Percentiles rank a stretch among this genome's conserved stretches.
Evolutionary conservation across 2,113 vertebrate species (phyloP).

Genomic region (Trichomycterus rosablanca): DNA sequence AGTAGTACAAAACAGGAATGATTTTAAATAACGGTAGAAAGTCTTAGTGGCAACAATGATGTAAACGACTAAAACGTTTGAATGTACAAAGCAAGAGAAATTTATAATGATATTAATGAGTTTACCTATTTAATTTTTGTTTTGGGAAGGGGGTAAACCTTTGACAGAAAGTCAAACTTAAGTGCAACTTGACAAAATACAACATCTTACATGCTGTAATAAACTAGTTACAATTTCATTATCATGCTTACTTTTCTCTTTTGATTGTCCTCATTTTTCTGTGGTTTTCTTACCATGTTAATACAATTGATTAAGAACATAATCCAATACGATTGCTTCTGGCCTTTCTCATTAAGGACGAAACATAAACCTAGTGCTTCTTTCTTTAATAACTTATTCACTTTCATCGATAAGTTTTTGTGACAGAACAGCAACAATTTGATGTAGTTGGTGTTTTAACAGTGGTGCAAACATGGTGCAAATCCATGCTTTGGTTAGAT

Average conservation of each 20-base stretch:
- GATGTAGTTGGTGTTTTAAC: constrained; percentile 5
- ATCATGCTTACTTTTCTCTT: constrained; percentile 18
- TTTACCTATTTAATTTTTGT: background rate
- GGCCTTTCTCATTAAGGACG: background rate
- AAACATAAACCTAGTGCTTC: background rate
- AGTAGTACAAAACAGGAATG: background rate
- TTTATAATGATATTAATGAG: background rate
- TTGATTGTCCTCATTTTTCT: background rate
- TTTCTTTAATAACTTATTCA: background rate
- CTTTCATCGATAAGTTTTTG: constrained; percentile 10
- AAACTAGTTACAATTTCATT: background rate
- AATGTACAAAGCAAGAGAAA: background rate
- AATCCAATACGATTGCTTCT: background rate
- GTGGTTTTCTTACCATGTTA: background rate
- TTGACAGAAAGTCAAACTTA: constrained; percentile 1
- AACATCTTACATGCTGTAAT: constrained; percentile 6
- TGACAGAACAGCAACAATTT: constrained; percentile 3
- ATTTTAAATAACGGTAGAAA: background rate
- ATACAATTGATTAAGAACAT: background rate
- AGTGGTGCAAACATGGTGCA: constrained; percentile 53
- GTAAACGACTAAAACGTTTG: background rate
- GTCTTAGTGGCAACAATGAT: background rate
- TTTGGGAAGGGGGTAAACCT: background rate
- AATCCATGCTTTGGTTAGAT: constrained; percentile 67
- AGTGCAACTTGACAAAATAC: constrained; percentile 1